Evolutionary conservation across 2,888 invertebrate species (phyloP).

Genomic region (Campoplex nolae): DNA sequence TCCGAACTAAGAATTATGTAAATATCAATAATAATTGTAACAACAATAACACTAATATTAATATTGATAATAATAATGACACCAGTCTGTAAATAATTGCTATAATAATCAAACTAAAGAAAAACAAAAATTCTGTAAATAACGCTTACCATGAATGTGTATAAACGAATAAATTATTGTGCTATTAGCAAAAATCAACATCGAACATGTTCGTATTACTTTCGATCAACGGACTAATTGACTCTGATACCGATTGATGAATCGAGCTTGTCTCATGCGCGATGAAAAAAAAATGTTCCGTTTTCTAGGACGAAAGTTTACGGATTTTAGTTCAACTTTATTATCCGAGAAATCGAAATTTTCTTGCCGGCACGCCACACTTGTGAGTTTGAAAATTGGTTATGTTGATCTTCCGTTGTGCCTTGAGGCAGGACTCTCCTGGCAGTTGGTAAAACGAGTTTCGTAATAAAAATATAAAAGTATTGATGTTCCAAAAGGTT

Average conservation of each 20-base stretch:
- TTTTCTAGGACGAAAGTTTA: background rate
- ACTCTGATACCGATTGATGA: background rate
- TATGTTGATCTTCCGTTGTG: conserved; percentile 7
- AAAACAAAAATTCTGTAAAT: conserved; percentile 82
- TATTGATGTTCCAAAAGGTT: conserved; percentile 8
- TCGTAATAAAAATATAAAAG: conserved; percentile 17
- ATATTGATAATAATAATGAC: conserved; percentile 42
- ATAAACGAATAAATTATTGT: conserved; percentile 82
- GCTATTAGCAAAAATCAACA: conserved; percentile 68
- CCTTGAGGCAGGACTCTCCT: background rate
- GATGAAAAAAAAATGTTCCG: too few relatives aligned
- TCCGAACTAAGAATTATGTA: conserved; percentile 65
- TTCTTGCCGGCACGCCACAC: background rate
- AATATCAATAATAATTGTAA: conserved; percentile 53
- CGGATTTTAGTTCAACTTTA: background rate
- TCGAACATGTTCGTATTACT: conserved; percentile 4
- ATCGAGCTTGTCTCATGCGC: background rate
- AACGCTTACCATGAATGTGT: conserved; percentile 80
- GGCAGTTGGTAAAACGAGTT: conserved; percentile 15
- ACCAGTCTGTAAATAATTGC: conserved; percentile 70
- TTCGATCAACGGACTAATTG: background rate
- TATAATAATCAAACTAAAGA: conserved; percentile 62
- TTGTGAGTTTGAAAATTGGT: conserved; percentile 15
- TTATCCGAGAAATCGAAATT: background rate
- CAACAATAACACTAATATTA: conserved; percentile 30